These are phyloP conservation scores for Brachyhypopomus occidentalis DNA, from an alignment of 2,113 vertebrate genomes.

Conservation along the genomic window DNA sequence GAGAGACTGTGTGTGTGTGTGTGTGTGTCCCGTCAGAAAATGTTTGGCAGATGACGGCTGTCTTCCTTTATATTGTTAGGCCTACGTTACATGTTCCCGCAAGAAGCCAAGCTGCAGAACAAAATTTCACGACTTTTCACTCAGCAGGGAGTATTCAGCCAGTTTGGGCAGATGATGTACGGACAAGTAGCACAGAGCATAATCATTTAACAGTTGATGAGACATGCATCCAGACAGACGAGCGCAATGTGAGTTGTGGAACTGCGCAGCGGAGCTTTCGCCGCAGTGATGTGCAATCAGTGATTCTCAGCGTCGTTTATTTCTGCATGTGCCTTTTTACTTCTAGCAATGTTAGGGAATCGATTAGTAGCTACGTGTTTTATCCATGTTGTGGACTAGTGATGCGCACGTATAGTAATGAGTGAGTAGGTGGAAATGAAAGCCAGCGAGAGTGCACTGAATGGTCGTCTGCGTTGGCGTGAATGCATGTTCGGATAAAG, in stretches of 20 bases:
- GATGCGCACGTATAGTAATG: constrained; percentile 35
- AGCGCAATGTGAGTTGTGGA: constrained; percentile 6
- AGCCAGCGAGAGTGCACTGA: constrained; percentile 31
- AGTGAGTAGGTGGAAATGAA: constrained; percentile 44
- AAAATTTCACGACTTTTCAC: constrained; percentile 25
- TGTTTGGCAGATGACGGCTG: constrained; percentile 19
- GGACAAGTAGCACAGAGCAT: background rate
- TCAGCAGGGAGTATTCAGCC: background rate
- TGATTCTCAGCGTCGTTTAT: background rate
- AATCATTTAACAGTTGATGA: constrained; percentile 22
- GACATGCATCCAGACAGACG: constrained; percentile 12
- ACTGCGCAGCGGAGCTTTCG: constrained; percentile 6
- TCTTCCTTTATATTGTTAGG: background rate
- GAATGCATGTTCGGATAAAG: constrained; percentile 37
- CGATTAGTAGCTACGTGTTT: constrained; percentile 25
- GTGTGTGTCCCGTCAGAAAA: constrained; percentile 13
- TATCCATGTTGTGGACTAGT: constrained; percentile 25
- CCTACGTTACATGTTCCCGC: background rate
- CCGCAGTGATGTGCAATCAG: constrained; percentile 13
- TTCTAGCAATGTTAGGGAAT: background rate
- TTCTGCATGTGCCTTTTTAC: background rate
- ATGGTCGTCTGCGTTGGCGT: constrained; percentile 47
- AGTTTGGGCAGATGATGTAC: background rate
- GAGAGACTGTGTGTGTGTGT: background rate
- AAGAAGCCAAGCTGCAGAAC: background rate